phyloP scores from a whole-genome alignment of 2,888 invertebrate genomes.

The Erebia ligea region DNA sequence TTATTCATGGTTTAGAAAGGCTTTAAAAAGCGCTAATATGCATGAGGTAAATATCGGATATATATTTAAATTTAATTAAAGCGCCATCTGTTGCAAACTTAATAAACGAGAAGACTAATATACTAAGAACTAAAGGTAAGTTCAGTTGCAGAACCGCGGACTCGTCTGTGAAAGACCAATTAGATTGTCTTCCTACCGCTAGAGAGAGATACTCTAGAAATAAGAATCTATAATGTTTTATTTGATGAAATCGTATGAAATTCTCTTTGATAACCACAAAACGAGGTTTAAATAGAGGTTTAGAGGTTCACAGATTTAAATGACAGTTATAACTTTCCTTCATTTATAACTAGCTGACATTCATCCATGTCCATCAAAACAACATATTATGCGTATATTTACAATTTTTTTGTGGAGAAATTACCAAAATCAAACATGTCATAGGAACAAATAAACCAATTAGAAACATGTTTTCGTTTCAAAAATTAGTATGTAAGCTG shows the following conservation, averaged over 20 bases:
- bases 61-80: not conserved
- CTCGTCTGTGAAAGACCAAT: not conserved
- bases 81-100: constrained; percentile 20
- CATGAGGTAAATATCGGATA: not conserved
- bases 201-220: not conserved
- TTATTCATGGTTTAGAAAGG: not conserved
- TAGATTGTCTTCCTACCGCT: not conserved
- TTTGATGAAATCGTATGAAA: too few relatives aligned
- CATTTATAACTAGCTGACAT: not conserved
- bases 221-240: too few relatives aligned
- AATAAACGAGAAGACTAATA: not conserved
- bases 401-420: not conserved
- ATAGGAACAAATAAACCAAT: not conserved
- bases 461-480: not conserved
- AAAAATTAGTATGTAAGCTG: not conserved
- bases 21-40: not conserved
- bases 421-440: constrained; percentile 1
- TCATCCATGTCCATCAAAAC: not conserved
- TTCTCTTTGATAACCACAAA: too few relatives aligned
- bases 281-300: too few relatives aligned
- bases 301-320: too few relatives aligned
- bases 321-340: too few relatives aligned
- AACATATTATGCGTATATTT: too few relatives aligned
- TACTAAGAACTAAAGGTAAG: too few relatives aligned
- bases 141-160: not conserved